Evolutionary conservation across 1,140 invertebrate genomes (phyloP).

Genomic region (Thaumatotibia leucotreta): DNA sequence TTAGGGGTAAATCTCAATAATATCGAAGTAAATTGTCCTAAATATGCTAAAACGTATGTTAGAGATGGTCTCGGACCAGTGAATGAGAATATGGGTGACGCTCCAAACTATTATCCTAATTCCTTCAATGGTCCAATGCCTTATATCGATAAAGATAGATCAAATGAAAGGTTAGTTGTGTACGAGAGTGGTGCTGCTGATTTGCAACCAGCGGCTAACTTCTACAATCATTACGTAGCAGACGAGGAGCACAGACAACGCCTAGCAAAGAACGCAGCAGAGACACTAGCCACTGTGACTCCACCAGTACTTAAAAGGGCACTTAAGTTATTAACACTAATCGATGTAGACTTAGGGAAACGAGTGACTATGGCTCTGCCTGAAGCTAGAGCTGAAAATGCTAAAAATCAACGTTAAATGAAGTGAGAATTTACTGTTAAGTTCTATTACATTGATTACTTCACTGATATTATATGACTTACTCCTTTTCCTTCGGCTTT

Average conservation of each 20-base stretch:
- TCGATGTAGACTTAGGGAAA: not conserved
- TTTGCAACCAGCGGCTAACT: not conserved
- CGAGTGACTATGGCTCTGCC: not conserved
- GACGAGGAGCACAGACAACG: not conserved
- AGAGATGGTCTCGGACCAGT: conserved; percentile 85
- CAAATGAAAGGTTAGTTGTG: not conserved
- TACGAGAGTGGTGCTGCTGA: conserved; percentile 5
- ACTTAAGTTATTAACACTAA: not conserved
- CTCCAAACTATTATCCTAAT: conserved; percentile 95
- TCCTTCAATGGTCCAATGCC: conserved; percentile 86
- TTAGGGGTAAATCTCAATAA: conserved; percentile 89
- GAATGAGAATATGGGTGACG: conserved; percentile 80
- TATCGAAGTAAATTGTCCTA: conserved; percentile 91
- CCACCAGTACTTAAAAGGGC: not conserved
- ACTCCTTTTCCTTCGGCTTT: no score
- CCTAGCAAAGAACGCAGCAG: conserved; percentile 1
- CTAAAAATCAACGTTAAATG: not conserved
- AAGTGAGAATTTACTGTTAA: not conserved
- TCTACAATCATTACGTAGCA: conserved; percentile 10
- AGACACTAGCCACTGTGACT: not conserved
- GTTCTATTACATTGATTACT: no score
- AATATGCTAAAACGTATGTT: conserved; percentile 77
- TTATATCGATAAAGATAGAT: not conserved
- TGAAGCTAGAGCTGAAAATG: not conserved
- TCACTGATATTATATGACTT: no score